Base-by-base conservation (phyloP, 1,140 invertebrate species). In the Trachelipus rathkii region DNA sequence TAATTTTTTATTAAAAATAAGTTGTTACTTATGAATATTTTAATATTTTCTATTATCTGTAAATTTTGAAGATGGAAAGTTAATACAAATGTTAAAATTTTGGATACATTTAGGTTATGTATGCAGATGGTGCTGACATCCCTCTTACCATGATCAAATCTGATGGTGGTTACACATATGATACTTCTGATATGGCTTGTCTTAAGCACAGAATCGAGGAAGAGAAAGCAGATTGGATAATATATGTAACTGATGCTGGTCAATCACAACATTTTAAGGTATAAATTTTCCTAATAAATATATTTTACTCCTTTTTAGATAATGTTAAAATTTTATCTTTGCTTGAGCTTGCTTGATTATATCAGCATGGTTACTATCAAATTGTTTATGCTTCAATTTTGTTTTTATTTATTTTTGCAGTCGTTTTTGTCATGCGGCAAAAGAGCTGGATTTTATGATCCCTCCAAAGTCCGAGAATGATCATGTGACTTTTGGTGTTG, bases 91-190 rank as follows among this genome's bases (percentile, higher is more conserved):
- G n/a, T 50, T 50, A 15, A 50, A 10, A 10, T 50, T 50, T 9
- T 10, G 46, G 46, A 9, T 50, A 15, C 15, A 66, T 73, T 60
- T 67, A 81, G 79, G 90, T 99, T 9, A 93, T 99, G 91, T 99
- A 94, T 90, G 89, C 90, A 0, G 85, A 87, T 68, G 85, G 82
- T 24, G 79, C 79, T 60, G 77, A 79, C 46, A 79, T 95, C 80
- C 98, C 97, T 0, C 84, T 99, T 19, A 99, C 96, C 0, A 88
- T 99, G 19, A 90, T 99, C 0, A 99, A 99, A 87, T 95, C 95
- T 5, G 98, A 99, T 87, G 98, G 98, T 71, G 97, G 97, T 44
- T 99, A 92, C 84, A 99, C 98, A 0, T 99, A 99, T 85, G 98
- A 99, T 84, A 99, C 98, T 0, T 99, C 96, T 9, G 98, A 99